Percentiles rank a stretch among this genome's conserved stretches.
phyloP scores from a whole-genome alignment of 2,888 invertebrate species.

The Eumerus sabulonum region DNA sequence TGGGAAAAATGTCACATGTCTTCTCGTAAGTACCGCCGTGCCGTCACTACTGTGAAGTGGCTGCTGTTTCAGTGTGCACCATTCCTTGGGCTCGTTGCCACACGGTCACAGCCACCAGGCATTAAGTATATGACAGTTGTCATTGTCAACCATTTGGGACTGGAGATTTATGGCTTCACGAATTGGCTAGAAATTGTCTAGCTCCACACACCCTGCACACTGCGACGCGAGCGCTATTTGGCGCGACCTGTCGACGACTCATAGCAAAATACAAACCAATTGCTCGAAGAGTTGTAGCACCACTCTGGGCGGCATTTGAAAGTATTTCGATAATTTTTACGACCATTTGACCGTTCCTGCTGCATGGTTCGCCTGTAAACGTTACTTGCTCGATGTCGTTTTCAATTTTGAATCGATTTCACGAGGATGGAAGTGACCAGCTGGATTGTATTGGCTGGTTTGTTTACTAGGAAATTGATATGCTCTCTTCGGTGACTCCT shows the following conservation, averaged over 20 bases:
- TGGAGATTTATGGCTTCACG: slow-evolving; percentile 63
- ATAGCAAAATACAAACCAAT: slow-evolving; percentile 61
- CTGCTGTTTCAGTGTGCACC: slow-evolving; percentile 22
- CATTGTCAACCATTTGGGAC: slow-evolving; percentile 61
- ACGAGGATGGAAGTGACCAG: slow-evolving; percentile 28
- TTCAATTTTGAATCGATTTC: slow-evolving; percentile 65
- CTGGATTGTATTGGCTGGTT: slow-evolving; percentile 35
- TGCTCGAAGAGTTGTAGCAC: slow-evolving; percentile 44
- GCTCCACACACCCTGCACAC: slow-evolving; percentile 35
- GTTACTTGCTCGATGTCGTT: slow-evolving; percentile 57
- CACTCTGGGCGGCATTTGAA: slow-evolving; percentile 65
- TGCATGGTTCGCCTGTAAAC: slow-evolving; percentile 29
- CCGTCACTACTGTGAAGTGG: neutral
- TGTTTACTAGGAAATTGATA: slow-evolving; percentile 45
- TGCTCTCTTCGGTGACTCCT: slow-evolving; percentile 37
- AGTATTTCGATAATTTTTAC: slow-evolving; percentile 67
- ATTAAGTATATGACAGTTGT: slow-evolving; percentile 63
- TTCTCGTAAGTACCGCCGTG: neutral
- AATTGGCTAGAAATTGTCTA: slow-evolving; percentile 47
- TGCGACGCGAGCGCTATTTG: slow-evolving; percentile 35
- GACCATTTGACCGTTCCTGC: slow-evolving; percentile 28
- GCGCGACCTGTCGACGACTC: slow-evolving; percentile 50
- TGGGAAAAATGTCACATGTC: slow-evolving; percentile 59
- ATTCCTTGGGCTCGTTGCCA: slow-evolving; percentile 21
- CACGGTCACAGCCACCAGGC: slow-evolving; percentile 29